Percentiles rank a stretch among this genome's conserved stretches.
Evolutionary conservation across 2,113 vertebrate genomes (phyloP).

Genomic region (Erythrocebus patas): DNA sequence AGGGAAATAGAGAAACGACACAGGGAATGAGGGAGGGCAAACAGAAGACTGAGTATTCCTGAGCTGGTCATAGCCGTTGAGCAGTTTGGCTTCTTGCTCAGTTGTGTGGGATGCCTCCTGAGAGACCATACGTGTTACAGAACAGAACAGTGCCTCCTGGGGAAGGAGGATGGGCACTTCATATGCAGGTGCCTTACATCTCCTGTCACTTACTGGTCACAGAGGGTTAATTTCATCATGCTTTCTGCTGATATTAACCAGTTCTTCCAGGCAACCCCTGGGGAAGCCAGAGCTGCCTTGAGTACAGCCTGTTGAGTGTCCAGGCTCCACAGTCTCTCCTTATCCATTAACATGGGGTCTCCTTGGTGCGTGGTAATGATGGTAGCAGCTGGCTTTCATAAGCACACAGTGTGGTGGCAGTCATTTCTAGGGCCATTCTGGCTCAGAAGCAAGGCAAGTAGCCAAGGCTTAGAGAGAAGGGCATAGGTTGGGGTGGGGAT

Average conservation of each 20-base stretch:
- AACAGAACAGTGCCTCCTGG: neutral
- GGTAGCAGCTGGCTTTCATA: neutral
- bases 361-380: too few species aligned
- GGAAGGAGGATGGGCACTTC: neutral
- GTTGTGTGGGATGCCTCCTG: neutral
- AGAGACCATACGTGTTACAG: neutral
- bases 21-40: neutral
- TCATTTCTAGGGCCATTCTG: neutral
- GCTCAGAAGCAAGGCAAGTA: neutral
- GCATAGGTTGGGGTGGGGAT: fast-evolving
- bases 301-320: neutral
- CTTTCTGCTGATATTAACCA: neutral
- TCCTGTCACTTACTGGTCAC: neutral
- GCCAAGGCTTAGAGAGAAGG: neutral
- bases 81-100: fast-evolving
- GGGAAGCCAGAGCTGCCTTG: neutral
- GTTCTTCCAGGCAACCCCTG: neutral
- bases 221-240: neutral
- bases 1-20: neutral
- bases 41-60: neutral
- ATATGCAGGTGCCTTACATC: neutral
- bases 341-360: neutral
- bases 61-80: neutral
- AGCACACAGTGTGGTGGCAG: neutral
- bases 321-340: neutral